These are phyloP conservation scores for Excalfactoria chinensis DNA, from an alignment of 2,113 vertebrate genomes.

Conservation along the genomic window DNA sequence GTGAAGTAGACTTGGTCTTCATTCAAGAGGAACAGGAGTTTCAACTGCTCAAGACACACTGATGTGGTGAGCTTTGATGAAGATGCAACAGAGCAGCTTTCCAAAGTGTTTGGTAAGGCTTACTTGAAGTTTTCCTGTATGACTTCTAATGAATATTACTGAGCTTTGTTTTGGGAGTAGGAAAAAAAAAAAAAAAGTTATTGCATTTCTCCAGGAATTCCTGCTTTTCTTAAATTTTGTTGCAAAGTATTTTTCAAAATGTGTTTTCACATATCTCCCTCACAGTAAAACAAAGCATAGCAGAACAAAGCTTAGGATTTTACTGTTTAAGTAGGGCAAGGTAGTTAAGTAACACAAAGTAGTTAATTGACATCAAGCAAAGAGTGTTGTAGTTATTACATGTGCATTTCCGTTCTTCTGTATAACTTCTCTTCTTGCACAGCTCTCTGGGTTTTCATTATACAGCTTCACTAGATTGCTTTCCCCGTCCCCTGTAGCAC, in stretches of 20 bases:
- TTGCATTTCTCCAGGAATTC: not conserved
- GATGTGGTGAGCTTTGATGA: not conserved
- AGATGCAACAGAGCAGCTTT: not conserved
- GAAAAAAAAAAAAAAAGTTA: not conserved
- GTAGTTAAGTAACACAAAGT: not conserved
- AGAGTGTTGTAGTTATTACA: not conserved
- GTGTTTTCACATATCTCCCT: not conserved
- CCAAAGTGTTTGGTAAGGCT: not conserved
- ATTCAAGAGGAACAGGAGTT: not conserved
- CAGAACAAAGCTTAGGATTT: not conserved
- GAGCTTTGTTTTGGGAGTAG: not conserved
- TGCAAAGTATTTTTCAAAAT: not conserved
- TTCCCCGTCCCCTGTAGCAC: accelerated
- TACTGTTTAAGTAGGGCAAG: not conserved
- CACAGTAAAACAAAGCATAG: not conserved
- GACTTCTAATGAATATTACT: not conserved
- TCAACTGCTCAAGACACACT: not conserved
- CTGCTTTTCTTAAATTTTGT: not conserved
- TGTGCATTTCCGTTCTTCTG: accelerated
- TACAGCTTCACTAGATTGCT: not conserved
- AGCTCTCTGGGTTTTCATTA: not conserved
- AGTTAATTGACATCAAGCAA: not conserved
- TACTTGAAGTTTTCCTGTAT: not conserved
- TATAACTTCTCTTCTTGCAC: accelerated
- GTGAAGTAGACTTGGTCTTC: not conserved